phyloP scores from a whole-genome alignment of 2,888 invertebrate species.

The Endomychus coccineus region DNA sequence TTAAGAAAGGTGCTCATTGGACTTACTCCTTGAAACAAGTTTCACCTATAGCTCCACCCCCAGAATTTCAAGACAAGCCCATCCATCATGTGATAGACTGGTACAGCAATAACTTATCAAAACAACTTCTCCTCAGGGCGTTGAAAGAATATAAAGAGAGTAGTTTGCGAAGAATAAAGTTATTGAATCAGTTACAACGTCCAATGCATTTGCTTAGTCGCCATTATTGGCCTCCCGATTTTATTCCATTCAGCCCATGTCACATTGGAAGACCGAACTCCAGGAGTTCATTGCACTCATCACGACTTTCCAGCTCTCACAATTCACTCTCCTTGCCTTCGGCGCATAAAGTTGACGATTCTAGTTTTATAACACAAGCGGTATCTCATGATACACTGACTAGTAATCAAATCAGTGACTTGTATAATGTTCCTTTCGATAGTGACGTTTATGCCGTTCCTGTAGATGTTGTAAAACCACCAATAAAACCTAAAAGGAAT shows the following conservation, averaged over 20 bases:
- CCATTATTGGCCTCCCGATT: constrained; percentile 50
- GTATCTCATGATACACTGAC: constrained; percentile 78
- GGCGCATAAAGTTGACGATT: constrained; percentile 72
- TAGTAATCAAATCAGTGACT: constrained; percentile 71
- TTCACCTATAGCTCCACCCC: constrained; percentile 72
- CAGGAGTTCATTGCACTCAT: constrained; percentile 66
- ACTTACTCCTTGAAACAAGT: constrained; percentile 51
- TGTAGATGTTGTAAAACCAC: constrained; percentile 67
- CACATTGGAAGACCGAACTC: constrained; percentile 59
- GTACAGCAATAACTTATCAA: constrained; percentile 45
- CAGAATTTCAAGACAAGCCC: constrained; percentile 70
- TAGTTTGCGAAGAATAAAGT: constrained; percentile 21
- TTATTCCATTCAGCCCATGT: constrained; percentile 56
- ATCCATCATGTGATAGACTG: constrained; percentile 38
- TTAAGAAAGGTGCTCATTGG: constrained; percentile 68
- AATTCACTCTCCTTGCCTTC: constrained; percentile 67
- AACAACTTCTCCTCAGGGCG: constrained; percentile 46
- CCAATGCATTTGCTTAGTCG: constrained; percentile 24
- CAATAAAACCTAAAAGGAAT: constrained; percentile 45
- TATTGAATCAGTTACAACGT: constrained; percentile 9
- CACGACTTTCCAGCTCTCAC: constrained; percentile 76
- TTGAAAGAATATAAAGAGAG: constrained; percentile 42
- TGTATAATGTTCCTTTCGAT: constrained; percentile 84
- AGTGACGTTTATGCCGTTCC: constrained; percentile 84
- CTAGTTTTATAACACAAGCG: constrained; percentile 80